A percentile compares a stretch with the other conserved stretches of the same genome.
These are phyloP conservation scores for Grantiella picta DNA, from an alignment of 2,113 vertebrate genomes.

Conservation along the genomic window DNA sequence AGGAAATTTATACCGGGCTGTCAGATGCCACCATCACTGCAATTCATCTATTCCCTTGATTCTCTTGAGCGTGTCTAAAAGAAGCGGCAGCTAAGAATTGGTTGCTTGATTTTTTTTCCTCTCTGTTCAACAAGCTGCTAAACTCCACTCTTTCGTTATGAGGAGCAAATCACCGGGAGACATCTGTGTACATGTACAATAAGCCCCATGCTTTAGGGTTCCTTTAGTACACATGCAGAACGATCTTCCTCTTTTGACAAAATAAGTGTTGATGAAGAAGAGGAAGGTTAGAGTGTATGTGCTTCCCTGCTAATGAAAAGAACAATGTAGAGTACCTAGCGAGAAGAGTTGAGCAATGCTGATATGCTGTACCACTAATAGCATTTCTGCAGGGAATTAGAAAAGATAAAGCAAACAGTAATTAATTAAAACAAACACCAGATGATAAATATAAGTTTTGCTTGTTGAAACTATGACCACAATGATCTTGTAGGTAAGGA, in stretches of 20 bases:
- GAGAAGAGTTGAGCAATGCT: background rate
- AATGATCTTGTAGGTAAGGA: background rate
- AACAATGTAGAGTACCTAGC: background rate
- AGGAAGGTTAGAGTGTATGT: background rate
- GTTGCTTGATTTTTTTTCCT: background rate
- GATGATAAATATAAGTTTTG: background rate
- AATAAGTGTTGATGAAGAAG: background rate
- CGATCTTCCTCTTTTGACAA: background rate
- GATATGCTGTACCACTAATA: background rate
- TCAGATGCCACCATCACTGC: background rate
- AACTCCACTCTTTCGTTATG: background rate
- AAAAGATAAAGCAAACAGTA: background rate
- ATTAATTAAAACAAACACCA: background rate
- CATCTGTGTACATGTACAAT: fast-evolving
- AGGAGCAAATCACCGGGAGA: background rate
- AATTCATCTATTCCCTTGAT: background rate
- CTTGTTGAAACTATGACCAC: background rate
- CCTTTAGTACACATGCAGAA: background rate
- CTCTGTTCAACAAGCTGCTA: background rate
- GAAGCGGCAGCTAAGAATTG: background rate
- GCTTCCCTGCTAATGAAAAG: background rate
- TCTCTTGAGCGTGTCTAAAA: background rate
- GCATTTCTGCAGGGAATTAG: background rate
- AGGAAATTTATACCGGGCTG: background rate
- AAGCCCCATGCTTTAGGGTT: background rate